Conservation (phyloP, 2,113 vertebrate species). For the Hydrochoerus hydrochaeris region DNA sequence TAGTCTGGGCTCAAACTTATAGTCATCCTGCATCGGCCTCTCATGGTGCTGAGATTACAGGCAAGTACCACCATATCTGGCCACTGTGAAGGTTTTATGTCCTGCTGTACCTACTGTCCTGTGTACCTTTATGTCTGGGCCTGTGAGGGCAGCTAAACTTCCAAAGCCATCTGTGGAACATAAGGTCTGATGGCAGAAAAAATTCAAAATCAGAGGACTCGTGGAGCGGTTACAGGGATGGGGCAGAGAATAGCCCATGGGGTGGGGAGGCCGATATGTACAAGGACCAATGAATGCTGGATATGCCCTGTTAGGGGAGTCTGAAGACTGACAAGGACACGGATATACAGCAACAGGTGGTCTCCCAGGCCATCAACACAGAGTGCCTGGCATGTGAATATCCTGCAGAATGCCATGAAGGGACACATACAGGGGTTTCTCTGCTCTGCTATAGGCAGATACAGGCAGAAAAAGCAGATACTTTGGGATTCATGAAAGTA, state of each 20-base stretch:
- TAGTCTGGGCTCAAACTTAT: neutral
- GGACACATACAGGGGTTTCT: too few species aligned
- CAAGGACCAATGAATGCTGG: neutral
- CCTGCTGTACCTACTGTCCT: neutral
- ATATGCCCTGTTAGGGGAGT: neutral
- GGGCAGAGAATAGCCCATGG: fast-evolving
- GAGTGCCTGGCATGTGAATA: fast-evolving
- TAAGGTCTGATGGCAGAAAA: neutral
- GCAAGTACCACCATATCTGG: neutral
- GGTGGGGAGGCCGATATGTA: too few species aligned
- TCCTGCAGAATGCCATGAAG: neutral
- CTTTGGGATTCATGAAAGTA: neutral
- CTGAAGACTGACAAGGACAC: neutral
- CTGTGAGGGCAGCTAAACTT: neutral
- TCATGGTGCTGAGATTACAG: neutral
- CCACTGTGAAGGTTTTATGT: neutral
- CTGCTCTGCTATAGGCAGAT: neutral
- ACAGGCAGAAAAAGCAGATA: neutral
- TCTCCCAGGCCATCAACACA: neutral
- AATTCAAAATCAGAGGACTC: neutral
- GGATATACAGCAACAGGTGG: neutral
- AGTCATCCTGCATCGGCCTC: neutral
- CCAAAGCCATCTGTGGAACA: neutral
- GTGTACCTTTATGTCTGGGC: neutral
- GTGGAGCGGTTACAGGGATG: neutral